A percentile compares a stretch with the other conserved stretches of the same genome.
These are phyloP conservation scores for Silvanus unidentatus DNA, from an alignment of 2,888 invertebrate genomes.

Conservation along the genomic window DNA sequence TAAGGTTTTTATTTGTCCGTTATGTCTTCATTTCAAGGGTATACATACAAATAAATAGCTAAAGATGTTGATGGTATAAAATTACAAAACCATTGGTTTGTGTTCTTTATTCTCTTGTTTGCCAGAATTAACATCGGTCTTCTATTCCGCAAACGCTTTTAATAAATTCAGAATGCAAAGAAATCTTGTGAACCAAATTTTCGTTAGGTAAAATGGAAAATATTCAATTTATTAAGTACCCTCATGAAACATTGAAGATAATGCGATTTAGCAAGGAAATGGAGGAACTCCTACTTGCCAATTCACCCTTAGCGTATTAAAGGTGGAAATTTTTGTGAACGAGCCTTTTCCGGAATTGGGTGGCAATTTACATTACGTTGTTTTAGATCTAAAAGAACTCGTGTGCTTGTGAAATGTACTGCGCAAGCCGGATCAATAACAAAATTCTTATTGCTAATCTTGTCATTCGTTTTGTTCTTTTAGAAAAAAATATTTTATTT, in stretches of 20 bases:
- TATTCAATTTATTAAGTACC: too few relatives aligned
- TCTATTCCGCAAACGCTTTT: too few relatives aligned
- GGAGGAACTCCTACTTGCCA: constrained; percentile 1
- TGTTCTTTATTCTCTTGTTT: too few relatives aligned
- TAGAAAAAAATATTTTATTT: constrained; percentile 11
- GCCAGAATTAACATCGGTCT: too few relatives aligned
- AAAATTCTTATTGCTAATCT: constrained; percentile 31
- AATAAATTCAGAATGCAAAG: too few relatives aligned
- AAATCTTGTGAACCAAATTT: too few relatives aligned
- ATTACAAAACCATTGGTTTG: constrained; percentile 3
- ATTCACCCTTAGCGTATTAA: not conserved
- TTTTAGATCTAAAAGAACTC: constrained; percentile 31
- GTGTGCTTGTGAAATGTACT: constrained; percentile 31
- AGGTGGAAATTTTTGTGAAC: constrained; percentile 24
- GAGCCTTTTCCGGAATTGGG: constrained; percentile 42
- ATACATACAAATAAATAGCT: constrained; percentile 9
- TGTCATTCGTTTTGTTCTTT: constrained; percentile 11
- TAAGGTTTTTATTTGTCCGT: constrained; percentile 39
- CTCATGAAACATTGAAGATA: not conserved
- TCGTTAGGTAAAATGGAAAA: too few relatives aligned
- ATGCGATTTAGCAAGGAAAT: not conserved
- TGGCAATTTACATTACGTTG: constrained; percentile 45
- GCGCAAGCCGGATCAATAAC: constrained; percentile 42
- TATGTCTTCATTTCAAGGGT: constrained; percentile 36
- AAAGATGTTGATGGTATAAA: not conserved